These are phyloP conservation scores for Sphecodes monilicornis DNA, from an alignment of 2,888 invertebrate species.

Conservation along the genomic window DNA sequence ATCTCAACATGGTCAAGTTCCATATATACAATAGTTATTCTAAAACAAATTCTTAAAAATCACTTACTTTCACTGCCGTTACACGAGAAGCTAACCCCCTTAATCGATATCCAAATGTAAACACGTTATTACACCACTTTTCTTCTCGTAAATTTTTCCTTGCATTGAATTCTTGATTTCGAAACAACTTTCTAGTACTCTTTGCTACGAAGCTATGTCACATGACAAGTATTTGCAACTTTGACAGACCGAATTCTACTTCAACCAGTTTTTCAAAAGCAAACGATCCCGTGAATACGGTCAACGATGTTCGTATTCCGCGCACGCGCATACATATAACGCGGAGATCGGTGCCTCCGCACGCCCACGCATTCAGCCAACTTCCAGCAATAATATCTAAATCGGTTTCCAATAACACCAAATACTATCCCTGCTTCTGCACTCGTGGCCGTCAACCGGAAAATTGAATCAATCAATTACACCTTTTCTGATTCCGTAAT, in stretches of 20 bases:
- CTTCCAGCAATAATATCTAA: conserved; percentile 16
- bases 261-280: background rate
- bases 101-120: background rate
- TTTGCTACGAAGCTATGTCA: background rate
- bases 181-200: background rate
- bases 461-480: conserved; percentile 45
- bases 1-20: too few species aligned
- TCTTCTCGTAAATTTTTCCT: background rate
- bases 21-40: too few species aligned
- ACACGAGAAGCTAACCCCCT: too few species aligned
- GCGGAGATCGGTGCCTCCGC: background rate
- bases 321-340: background rate
- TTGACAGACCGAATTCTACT: background rate
- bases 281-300: background rate
- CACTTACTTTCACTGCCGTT: too few species aligned
- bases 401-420: background rate
- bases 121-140: background rate
- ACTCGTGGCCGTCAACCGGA: background rate
- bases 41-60: too few species aligned
- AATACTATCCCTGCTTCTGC: background rate
- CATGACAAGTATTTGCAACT: background rate
- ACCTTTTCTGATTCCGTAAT: conserved; percentile 23
- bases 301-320: background rate
- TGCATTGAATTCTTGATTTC: too few species aligned
- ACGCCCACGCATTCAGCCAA: background rate